Conservation (phyloP, 2,888 invertebrate genomes). For the Apantesis nais region DNA sequence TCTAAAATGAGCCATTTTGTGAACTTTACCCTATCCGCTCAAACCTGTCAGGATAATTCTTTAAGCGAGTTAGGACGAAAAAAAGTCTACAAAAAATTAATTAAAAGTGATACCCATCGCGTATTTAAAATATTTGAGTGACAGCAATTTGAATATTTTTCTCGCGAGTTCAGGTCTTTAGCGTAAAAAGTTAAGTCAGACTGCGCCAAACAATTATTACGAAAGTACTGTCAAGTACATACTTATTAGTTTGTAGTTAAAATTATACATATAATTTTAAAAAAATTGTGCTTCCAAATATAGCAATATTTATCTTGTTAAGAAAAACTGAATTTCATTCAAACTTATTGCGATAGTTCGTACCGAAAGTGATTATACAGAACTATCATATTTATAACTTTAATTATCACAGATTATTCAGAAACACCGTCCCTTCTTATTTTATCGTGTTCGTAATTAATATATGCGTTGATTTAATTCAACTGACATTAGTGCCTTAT, state of each 20-base stretch:
- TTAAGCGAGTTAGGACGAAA: constrained; percentile 3
- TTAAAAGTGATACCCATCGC: background rate
- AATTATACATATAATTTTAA: background rate
- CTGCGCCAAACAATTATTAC: constrained; percentile 14
- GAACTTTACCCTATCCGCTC: constrained; percentile 33
- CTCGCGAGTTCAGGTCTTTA: background rate
- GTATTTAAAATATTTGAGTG: constrained; percentile 5
- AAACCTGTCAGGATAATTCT: constrained; percentile 25
- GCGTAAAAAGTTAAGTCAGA: constrained; percentile 5
- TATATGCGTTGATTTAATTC: background rate
- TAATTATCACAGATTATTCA: background rate
- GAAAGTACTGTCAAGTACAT: constrained; percentile 21
- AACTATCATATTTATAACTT: constrained; percentile 7
- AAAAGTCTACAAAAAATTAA: background rate
- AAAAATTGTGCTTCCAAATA: constrained; percentile 11
- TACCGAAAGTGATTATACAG: constrained; percentile 1
- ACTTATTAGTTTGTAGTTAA: background rate
- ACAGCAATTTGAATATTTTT: background rate
- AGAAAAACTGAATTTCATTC: background rate
- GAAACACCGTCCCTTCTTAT: background rate
- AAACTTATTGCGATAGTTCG: constrained; percentile 7
- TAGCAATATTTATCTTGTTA: constrained; percentile 1
- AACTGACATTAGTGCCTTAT: constrained; percentile 31
- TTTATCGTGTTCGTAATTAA: background rate
- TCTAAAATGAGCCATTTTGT: constrained; percentile 45